A percentile compares a stretch with the other conserved stretches of the same genome.
These are phyloP conservation scores for Petroica traversi DNA, from an alignment of 2,113 vertebrate genomes.

Conservation along the genomic window DNA sequence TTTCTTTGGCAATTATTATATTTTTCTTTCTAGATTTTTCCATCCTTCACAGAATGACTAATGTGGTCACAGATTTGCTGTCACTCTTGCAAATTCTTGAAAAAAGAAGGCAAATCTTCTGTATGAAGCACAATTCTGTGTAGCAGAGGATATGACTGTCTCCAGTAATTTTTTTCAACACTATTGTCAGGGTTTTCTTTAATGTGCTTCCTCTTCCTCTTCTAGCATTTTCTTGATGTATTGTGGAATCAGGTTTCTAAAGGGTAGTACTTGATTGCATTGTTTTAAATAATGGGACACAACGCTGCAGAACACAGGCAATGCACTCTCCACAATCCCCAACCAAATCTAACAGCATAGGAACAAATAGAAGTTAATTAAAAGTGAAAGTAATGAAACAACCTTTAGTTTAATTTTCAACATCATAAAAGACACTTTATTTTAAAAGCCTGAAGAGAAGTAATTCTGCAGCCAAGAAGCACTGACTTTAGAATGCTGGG, in stretches of 20 bases:
- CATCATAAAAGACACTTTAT: not conserved
- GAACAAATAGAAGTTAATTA: not conserved
- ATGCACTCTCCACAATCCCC: not conserved
- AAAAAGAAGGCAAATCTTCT: slow-evolving; percentile 13
- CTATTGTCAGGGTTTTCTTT: not conserved
- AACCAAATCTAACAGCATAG: not conserved
- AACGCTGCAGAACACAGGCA: not conserved
- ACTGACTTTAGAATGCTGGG: not conserved
- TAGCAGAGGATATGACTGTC: not conserved
- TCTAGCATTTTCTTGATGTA: not conserved
- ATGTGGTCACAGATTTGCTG: not conserved
- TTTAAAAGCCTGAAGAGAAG: not conserved
- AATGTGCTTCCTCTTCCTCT: not conserved
- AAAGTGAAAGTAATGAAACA: not conserved
- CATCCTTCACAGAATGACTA: slow-evolving; percentile 18
- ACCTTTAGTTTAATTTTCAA: not conserved
- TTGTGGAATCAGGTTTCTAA: not conserved
- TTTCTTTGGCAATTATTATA: not conserved
- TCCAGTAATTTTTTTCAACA: not conserved
- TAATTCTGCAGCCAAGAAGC: not conserved
- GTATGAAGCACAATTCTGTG: not conserved
- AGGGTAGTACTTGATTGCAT: not conserved
- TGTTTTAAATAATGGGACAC: not conserved
- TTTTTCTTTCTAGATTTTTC: slow-evolving; percentile 24
- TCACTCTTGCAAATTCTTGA: not conserved